Evolutionary conservation across 2,797 vertebrate genomes (phyloP), one percentile per base, ranked within the genome.

Genomic region (Limosa lapponica): DNA sequence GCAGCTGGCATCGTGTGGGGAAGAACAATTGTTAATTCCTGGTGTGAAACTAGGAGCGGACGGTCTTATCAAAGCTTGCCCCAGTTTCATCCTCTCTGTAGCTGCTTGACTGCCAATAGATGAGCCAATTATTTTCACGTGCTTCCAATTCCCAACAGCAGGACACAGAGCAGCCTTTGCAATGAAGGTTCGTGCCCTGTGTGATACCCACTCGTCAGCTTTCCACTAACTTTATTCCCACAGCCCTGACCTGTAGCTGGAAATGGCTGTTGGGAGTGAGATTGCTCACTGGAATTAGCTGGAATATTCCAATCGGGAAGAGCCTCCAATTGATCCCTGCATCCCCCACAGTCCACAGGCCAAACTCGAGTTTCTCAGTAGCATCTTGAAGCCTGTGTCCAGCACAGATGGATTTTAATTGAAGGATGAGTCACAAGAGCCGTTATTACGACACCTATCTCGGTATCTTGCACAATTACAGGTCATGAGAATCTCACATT

Each of bases 1-100:
- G 0, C 59, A 30, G 37, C 30, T 34, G 79, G 6, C 4, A 2
- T 2, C 3, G 23, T 0, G 41, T 5, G 18, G 13, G 14, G 5
- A 61, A 27, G 25, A 7, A 20, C 12, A 2, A 22, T 30, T n/a
- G 24, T 65, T 28, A 30, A 37, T 30, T n/a, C 64, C 62, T 14
- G 16, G 3, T 19, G 28, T 22, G 10, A 69, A 66, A 5, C 36
- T 4, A 4, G 25, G 34, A 55, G 13, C 0, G 27, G 7, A 17
- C 0, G 0, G 25, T 18, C 64, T 22, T 58, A n/a, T 4, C 32
- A 32, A 43, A 6, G 2, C 3, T 7, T 36, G 23, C 44, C 52
- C 34, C 34, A 12, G 32, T 30, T 82, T 62, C 34, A 14, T 64
- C 49, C 58, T 10, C 55, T 6, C 34, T n/a, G 24, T 4, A 52